phyloP scores from a whole-genome alignment of 1,140 invertebrate genomes.

The Drosophila pseudoobscura region DNA sequence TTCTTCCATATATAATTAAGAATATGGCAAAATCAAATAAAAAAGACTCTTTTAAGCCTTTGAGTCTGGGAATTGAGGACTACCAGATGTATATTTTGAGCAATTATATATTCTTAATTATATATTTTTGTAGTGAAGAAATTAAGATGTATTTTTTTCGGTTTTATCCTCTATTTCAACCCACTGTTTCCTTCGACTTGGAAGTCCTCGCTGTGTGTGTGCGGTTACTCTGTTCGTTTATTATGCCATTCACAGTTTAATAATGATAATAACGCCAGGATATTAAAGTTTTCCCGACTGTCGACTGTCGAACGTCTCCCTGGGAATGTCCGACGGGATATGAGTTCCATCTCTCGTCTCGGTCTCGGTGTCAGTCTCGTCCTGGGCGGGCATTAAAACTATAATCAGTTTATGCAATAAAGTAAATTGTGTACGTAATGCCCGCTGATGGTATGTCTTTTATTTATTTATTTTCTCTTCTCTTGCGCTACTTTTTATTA shows the following conservation, averaged over 20 bases:
- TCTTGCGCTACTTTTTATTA: constrained; percentile 77
- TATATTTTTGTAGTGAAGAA: too few species aligned
- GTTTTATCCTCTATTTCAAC: not conserved
- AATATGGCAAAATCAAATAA: too few species aligned
- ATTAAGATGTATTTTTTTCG: too few species aligned
- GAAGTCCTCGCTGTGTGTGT: constrained; percentile 25
- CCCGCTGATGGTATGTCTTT: constrained; percentile 74
- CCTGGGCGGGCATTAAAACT: constrained; percentile 72
- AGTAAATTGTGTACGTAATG: constrained; percentile 82
- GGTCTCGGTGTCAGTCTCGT: constrained; percentile 10
- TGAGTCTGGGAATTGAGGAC: too few species aligned
- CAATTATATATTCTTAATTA: too few species aligned
- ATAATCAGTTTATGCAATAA: constrained; percentile 82
- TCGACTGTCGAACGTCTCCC: constrained; percentile 41
- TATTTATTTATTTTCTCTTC: constrained; percentile 73
- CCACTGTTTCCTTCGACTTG: constrained; percentile 53
- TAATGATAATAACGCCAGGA: constrained; percentile 80
- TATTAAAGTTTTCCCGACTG: constrained; percentile 73
- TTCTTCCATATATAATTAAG: too few species aligned
- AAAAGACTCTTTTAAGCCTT: too few species aligned
- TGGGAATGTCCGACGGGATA: too few species aligned
- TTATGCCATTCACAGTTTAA: constrained; percentile 81
- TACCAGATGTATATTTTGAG: too few species aligned
- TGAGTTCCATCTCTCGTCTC: constrained; percentile 1
- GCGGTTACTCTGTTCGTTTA: constrained; percentile 74